Evolutionary conservation across 2,888 invertebrate genomes (phyloP), one percentile per base, ranked within the genome.

Genomic region (Uloborus plumipes): DNA sequence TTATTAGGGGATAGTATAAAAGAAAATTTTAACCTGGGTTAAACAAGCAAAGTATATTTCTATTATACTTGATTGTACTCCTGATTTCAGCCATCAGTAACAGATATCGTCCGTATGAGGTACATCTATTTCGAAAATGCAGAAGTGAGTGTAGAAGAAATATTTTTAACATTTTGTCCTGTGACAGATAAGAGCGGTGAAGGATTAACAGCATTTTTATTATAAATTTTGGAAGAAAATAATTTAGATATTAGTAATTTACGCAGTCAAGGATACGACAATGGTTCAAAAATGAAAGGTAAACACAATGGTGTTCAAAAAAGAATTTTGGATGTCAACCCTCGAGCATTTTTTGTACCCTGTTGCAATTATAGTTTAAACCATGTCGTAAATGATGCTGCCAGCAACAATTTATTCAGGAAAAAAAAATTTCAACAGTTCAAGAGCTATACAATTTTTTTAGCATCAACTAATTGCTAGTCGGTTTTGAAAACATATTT

Each of bases 181-280:
- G 20, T 69, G 18, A 73, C 72, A 39, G 26, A 26, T 26, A 26
- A 26, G 4, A 26, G 2, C 26, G 26, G 26, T 26, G 26, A 26
- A 26, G 26, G 62, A 62, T 7, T 53, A 53, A 16, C n/a, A 53
- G 53, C n/a, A 2, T 53, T 53, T 53, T 53, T 53, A 53, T 53
- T 53, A 53, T 3, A 53, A 16, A 53, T 53, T 2, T 53, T 53
- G 53, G 53, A n/a, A 53, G 6, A 53, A 53, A 53, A 53, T n/a
- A 7, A 7, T 53, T 53, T 53, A 53, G 59, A 59, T 59, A 20
- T 20, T 59, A 59, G 18, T 53, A 53, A n/a, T 53, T 53, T 53
- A 53, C 49, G 3, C 15, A 39, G 67, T 4, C 39, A 87, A 65
- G 65, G 65, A 14, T 65, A 65, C 11, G n/a, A 65, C 26, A 61